Base-by-base conservation (phyloP, 2,113 vertebrate species). In the Entelurus aequoreus region DNA sequence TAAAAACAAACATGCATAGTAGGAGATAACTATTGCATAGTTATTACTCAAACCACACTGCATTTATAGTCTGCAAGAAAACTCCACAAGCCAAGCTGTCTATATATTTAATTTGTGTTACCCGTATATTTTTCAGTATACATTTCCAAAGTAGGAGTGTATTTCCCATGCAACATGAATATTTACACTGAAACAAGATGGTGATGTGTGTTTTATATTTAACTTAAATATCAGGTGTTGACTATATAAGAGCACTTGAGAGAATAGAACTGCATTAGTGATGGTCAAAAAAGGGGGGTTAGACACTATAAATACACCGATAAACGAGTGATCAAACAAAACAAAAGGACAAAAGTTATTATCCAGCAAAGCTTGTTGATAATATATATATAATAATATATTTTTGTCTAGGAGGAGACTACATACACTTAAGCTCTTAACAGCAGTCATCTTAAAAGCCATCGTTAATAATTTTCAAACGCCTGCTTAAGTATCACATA, bases 201-300 rank as follows among this genome's bases (percentile, higher is more conserved):
- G 16, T 46, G 37, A 40, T 37, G 57, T 60, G 35, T n/a, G 14
- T 36, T 60, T 36, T 48, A 47, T 48, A 48, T 60, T 48, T 36
- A 8, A 37, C 5, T 48, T 13, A 37, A 38, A 55, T 37, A 13
- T 38, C 36, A 36, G 5, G n/a, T 44, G 15, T 6, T 12, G 9
- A 10, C n/a, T 56, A 44, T 21, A n/a, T 68, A 80, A 74, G 72
- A 77, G 78, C 75, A 77, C 72, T 77, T 81, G 47, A 65, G 21
- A 58, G 54, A 60, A 42, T 63, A 52, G 11, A 57, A 48, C 8
- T 62, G 37, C 36, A 61, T 62, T 69, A 60, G 49, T 69, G 59
- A 54, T 59, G 62, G 37, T n/a, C 16, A 36, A 46, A 40, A 28
- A 64, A 56, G 48, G 49, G 21, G 44, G 42, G 46, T 53, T 65